These are phyloP conservation scores for Hofmannophila pseudospretella DNA, from an alignment of 2,888 invertebrate genomes.

Conservation along the genomic window DNA sequence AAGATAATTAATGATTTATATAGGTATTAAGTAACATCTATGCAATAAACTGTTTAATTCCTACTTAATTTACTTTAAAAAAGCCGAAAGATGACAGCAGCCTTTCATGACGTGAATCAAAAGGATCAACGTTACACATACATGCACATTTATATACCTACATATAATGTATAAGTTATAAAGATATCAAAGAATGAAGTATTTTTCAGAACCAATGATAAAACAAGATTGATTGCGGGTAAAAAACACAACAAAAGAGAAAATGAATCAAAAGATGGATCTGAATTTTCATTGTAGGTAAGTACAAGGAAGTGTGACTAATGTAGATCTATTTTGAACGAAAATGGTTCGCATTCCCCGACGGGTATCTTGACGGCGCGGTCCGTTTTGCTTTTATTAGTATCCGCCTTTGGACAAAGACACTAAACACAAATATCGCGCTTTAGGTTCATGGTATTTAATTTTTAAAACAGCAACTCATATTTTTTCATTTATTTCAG, in stretches of 20 bases:
- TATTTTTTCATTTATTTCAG: too few species aligned
- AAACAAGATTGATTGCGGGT: neutral
- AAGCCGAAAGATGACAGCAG: too few species aligned
- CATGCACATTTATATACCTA: neutral
- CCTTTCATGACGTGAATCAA: neutral
- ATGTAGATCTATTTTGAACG: constrained; percentile 16
- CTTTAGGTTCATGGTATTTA: neutral
- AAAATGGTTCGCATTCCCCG: constrained; percentile 37
- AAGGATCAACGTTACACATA: neutral
- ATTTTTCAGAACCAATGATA: neutral
- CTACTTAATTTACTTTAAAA: too few species aligned
- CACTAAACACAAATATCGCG: constrained; percentile 19
- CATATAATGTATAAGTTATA: neutral
- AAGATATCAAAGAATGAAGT: neutral
- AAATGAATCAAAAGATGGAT: neutral
- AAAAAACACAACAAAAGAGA: neutral
- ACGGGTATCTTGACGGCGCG: constrained; percentile 23
- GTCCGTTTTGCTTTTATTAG: constrained; percentile 27
- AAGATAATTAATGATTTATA: too few species aligned
- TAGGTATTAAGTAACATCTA: too few species aligned
- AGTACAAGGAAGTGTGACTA: constrained; percentile 6
- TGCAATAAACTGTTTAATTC: too few species aligned
- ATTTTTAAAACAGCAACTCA: too few species aligned
- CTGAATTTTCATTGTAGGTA: neutral
- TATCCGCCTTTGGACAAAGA: constrained; percentile 23